Evolutionary conservation across 2,888 invertebrate species (phyloP), one percentile per base, ranked within the genome.

Genomic region (Argyresthia albistria): DNA sequence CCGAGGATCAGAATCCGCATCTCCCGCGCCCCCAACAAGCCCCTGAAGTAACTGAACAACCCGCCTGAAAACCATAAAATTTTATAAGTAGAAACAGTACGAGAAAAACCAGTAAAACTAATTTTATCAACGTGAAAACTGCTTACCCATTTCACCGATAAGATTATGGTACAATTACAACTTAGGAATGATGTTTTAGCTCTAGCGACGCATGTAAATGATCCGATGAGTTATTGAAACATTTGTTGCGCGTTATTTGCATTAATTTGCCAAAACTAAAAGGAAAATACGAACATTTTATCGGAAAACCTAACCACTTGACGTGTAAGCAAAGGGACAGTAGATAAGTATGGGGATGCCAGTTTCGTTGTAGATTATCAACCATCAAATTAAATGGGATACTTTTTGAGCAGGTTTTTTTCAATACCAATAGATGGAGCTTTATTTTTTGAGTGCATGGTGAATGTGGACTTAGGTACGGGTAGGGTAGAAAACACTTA

Each of bases 1-100:
- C 99, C 99, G 54, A 99, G 90, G 78, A 99, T 99, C 64, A 99
- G 88, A 80, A 99, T 99, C 70, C 99, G 90, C 95, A 99, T 97
- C 90, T 99, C 99, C 68, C 98, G 93, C 59, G 96, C 96, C 46
- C 99, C 99, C 75, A 99, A 91, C 65, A 99, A 90, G 66, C 95
- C 95, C 69, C 96, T 93, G 88, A 99, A 99, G 87, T 98, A 98
- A 89, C 97, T 97, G 80, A 98, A 91, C 75, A 99, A 89, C 76
- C 97, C 97, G 88, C 98, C 98, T 97, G 83, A 46, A 90, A 8
- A 37, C 16, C 48, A 53, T 12, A 35, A 15, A 42, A 36, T 10
- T 43, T 1, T 12, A 49, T 12, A 14, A 43, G 11, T 25, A 45
- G 9, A 16, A 11, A 42, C 35, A 47, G 14, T 11, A 42, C 37